Evolutionary conservation across 2,113 vertebrate species (phyloP).

Genomic region (Diphyllodes magnificus): DNA sequence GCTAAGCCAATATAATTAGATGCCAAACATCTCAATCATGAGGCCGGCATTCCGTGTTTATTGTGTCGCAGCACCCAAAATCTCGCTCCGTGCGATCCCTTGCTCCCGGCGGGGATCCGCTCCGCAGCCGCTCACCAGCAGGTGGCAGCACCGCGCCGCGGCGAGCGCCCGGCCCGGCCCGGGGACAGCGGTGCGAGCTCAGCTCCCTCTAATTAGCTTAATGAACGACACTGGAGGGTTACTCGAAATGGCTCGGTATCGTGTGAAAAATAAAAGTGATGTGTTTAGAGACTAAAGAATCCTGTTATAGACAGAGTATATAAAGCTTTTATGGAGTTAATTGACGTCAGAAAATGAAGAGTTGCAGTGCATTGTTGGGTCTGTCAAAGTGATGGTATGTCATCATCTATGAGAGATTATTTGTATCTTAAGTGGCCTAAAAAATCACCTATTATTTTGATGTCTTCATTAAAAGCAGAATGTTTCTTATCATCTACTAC

Average conservation of each 20-base stretch:
- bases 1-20: not conserved
- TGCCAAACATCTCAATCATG: not conserved
- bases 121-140: not conserved
- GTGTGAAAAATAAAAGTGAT: fast-evolving
- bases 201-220: fast-evolving
- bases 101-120: fast-evolving
- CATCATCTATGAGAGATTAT: not conserved
- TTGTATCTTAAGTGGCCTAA: not conserved
- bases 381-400: not conserved
- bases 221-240: fast-evolving
- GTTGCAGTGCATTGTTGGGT: not conserved
- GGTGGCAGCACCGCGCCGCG: not conserved
- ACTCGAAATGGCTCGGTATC: fast-evolving
- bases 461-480: not conserved
- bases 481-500: not conserved
- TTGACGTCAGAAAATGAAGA: not conserved
- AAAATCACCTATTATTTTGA: not conserved
- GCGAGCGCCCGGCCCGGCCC: not conserved
- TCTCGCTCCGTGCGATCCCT: fast-evolving
- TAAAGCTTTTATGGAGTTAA: not conserved
- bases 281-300: not conserved
- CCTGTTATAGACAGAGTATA: fast-evolving
- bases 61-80: not conserved
- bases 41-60: fast-evolving
- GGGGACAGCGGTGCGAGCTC: fast-evolving